Base-by-base conservation (phyloP, 2,888 invertebrate species). In the Protonemura montana region DNA sequence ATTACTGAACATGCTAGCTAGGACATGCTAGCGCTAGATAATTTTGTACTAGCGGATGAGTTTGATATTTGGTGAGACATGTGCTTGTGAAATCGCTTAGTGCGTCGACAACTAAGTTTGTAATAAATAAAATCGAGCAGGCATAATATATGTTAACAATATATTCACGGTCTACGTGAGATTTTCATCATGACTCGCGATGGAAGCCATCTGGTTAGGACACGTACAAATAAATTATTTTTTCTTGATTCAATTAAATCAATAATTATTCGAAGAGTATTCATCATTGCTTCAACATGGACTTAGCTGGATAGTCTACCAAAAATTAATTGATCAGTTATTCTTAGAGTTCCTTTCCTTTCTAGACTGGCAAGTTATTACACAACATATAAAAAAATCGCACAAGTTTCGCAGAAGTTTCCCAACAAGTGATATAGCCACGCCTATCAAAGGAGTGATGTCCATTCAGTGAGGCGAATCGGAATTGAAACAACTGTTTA, bases 1-100 rank as follows among this genome's bases (percentile, higher is more conserved):
- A 59, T 85, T 81, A 86, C 86, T 86, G 86, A 85, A 86, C n/a
- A n/a, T n/a, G n/a, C 85, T 85, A 86, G 77, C 82, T 85, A 77
- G 42, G 76, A 78, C 59, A 29, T 78, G 86, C 77, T n/a, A 35
- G 77, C 42, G 76, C 81, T n/a, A 35, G 42, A 27, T 42, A 59
- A 59, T 59, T 10, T 59, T 59, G 59, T 59, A 59, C 59, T 59
- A 59, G 21, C 29, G 84, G 80, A 78, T 1, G 28, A 59, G 76
- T 25, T 27, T n/a, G 83, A 27, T 42, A 81, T 27, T 25, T 59
- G 42, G 27, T 59, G 41, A 82, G 81, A 81, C 81, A 81, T 81
- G 30, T 81, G 59, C 84, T 84, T 84, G 78, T 80, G 86, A 86
- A 86, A 81, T 28, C 87, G 76, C 87, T 87, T 85, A 42, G 85